These are phyloP conservation scores for Propithecus perrieri DNA, from an alignment of 2,797 vertebrate genomes.

Conservation along the genomic window DNA sequence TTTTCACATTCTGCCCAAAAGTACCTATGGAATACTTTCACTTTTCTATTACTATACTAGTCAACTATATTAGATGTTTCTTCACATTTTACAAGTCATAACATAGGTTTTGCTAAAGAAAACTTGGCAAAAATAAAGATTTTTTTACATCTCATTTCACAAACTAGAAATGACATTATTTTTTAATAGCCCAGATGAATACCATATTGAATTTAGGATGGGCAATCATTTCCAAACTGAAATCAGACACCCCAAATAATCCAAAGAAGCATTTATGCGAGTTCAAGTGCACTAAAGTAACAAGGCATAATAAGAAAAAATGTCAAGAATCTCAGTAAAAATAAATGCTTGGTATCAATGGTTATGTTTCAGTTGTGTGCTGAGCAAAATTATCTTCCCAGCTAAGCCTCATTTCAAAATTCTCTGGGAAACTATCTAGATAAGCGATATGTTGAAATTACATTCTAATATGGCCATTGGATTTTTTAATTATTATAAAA, in stretches of 20 bases:
- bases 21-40: constrained; percentile 57
- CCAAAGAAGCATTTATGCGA: constrained; percentile 55
- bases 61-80: constrained; percentile 56
- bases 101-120: constrained; percentile 56
- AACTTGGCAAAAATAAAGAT: constrained; percentile 63
- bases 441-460: constrained; percentile 57
- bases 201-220: constrained; percentile 49
- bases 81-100: constrained; percentile 69
- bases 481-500: constrained; percentile 74
- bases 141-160: constrained; percentile 63
- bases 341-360: constrained; percentile 60
- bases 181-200: constrained; percentile 54
- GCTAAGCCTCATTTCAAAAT: constrained; percentile 61
- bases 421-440: constrained; percentile 62
- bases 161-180: constrained; percentile 57
- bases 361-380: constrained; percentile 47
- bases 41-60: constrained; percentile 48
- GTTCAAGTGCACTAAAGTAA: constrained; percentile 63
- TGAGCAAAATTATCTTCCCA: constrained; percentile 43
- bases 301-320: constrained; percentile 52
- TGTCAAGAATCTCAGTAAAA: constrained; percentile 58
- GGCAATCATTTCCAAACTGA: constrained; percentile 31
- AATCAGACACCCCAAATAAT: constrained; percentile 52
- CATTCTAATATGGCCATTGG: constrained; percentile 79
- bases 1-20: constrained; percentile 61